phyloP scores from a whole-genome alignment of 1,140 invertebrate genomes.

The Platyura marginata region DNA sequence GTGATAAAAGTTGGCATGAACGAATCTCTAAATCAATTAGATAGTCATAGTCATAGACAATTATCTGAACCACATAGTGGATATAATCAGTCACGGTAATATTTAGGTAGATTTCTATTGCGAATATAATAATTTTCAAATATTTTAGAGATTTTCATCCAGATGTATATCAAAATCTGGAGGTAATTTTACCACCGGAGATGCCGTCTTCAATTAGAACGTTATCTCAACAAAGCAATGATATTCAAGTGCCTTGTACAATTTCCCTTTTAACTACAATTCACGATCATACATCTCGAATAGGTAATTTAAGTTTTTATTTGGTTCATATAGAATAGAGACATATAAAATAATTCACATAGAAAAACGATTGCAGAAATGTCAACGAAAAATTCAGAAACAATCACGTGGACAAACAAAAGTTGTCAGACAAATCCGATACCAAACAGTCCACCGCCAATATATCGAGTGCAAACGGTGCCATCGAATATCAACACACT shows the following conservation, averaged over 20 bases:
- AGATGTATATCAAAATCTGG: too few species aligned
- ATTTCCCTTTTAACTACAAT: background rate
- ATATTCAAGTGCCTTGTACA: too few species aligned
- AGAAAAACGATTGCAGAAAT: background rate
- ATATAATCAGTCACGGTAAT: too few species aligned
- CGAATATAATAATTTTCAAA: too few species aligned
- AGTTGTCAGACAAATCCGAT: background rate
- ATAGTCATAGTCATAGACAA: too few species aligned
- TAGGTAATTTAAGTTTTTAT: background rate
- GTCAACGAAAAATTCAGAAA: background rate
- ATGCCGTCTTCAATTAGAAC: background rate
- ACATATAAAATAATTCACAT: background rate
- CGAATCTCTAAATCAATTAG: too few species aligned
- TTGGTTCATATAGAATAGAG: background rate
- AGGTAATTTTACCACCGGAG: background rate
- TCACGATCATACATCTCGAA: background rate
- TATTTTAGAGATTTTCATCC: too few species aligned
- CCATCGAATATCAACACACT: too few species aligned
- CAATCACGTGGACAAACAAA: background rate
- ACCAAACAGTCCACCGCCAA: background rate
- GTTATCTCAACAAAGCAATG: too few species aligned
- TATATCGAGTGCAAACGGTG: too few species aligned
- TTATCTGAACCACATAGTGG: too few species aligned
- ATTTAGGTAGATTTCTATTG: too few species aligned
- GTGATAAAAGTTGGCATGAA: constrained; percentile 36